Evolutionary conservation across 2,113 vertebrate species (phyloP), one percentile per base, ranked within the genome.

Genomic region (Onychostruthus taczanowskii): DNA sequence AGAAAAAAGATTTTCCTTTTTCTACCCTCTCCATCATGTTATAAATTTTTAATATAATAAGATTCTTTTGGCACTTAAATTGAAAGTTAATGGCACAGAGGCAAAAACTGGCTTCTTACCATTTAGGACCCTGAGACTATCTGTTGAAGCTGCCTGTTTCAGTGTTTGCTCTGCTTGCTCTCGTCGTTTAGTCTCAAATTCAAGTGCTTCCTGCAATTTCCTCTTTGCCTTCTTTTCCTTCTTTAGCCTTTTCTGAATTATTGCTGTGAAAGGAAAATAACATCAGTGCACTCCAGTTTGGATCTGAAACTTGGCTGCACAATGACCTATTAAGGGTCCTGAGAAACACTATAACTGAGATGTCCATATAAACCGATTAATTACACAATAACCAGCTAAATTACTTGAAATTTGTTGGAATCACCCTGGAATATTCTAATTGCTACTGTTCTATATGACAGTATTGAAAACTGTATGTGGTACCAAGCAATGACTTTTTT

Each of bases 191-290:
- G 99, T 99, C 96, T 99, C 99, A 91, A 99, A 99, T 98, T 99
- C 99, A 95, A 99, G 98, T 13, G 99, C 99, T 98, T 99, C 99
- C 94, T 99, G 99, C 86, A 99, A 98, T 99, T 99, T 99, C 98
- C 99, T 99, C 98, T 99, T 99, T 64, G 99, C 99, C 92, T 99
- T 99, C 97, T 99, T 99, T 97, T 99, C 99, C 97, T 99, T 99
- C 98, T 99, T 99, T 98, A 99, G 97, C 93, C 99, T 98, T 92
- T 99, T 99, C 98, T 99, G 99, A 98, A 99, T 98, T 97, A 99
- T 99, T 91, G 99, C 99, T 99, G 87, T 67, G 69, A 77, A 84
- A 94, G 90, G 92, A 68, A 74, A 92, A 89, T 59, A 83, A 55
- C n/a, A 76, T 82, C 47, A 53, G 39, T 33, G 13, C 23, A 55